phyloP scores from a whole-genome alignment of 2,888 invertebrate species.

The Neoitamus cyanurus region DNA sequence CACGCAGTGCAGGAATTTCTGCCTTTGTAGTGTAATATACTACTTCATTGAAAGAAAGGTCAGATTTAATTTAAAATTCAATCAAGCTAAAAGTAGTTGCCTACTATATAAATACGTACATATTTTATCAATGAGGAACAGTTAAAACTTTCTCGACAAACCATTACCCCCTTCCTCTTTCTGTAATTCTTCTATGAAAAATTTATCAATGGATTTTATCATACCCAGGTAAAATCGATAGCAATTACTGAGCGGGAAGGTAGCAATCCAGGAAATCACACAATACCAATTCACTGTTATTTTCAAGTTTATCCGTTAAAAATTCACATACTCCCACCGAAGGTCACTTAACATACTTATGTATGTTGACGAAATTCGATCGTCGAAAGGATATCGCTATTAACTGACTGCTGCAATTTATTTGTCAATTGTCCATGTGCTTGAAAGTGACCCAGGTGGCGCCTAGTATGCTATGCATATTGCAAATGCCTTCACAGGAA shows the following conservation, averaged over 20 bases:
- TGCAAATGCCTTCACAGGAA: background rate
- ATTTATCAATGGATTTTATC: background rate
- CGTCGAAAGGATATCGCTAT: background rate
- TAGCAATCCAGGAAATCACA: background rate
- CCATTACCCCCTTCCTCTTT: background rate
- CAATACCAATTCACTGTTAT: background rate
- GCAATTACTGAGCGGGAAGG: background rate
- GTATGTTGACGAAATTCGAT: background rate
- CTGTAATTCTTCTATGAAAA: background rate
- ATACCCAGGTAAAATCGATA: background rate
- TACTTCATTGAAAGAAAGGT: background rate
- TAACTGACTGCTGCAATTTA: background rate
- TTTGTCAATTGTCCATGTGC: background rate
- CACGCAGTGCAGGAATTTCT: too few species aligned
- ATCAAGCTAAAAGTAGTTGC: background rate
- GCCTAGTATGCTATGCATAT: background rate
- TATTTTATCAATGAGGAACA: background rate
- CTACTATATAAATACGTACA: background rate
- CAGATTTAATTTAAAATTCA: background rate
- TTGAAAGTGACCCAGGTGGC: background rate
- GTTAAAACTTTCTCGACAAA: background rate
- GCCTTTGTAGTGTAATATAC: too few species aligned
- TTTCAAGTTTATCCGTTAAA: background rate
- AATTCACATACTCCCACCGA: background rate
- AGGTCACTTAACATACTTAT: too few species aligned